Evolutionary conservation across 2,888 invertebrate species (phyloP).

Genomic region (Diaperis boleti): DNA sequence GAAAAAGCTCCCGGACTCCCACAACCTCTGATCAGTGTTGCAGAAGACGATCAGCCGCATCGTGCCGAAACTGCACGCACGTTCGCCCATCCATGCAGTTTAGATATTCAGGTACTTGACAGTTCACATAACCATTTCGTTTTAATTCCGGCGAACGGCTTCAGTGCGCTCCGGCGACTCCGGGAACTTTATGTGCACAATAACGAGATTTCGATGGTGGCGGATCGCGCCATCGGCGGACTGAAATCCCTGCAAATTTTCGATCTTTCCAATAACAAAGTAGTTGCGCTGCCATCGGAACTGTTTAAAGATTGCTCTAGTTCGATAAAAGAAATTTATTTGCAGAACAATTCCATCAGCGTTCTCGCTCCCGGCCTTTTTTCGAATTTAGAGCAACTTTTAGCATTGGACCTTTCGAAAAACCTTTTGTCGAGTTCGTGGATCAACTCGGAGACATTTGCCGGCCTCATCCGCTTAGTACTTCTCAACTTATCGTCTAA

Average conservation of each 20-base stretch:
- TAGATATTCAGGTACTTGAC: constrained; percentile 87
- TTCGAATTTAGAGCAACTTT: constrained; percentile 84
- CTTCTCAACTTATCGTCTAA: constrained; percentile 89
- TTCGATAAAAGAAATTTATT: constrained; percentile 87
- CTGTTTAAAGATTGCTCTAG: constrained; percentile 84
- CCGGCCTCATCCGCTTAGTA: constrained; percentile 89
- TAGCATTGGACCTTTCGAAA: constrained; percentile 85
- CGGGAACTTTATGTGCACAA: constrained; percentile 86
- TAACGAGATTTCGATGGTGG: constrained; percentile 90
- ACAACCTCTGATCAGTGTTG: constrained; percentile 75
- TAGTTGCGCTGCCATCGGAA: constrained; percentile 87
- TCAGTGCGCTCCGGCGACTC: constrained; percentile 82
- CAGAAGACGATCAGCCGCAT: constrained; percentile 68
- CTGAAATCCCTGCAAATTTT: constrained; percentile 85
- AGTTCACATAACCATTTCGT: constrained; percentile 88
- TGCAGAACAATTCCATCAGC: constrained; percentile 92
- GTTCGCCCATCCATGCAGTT: constrained; percentile 72
- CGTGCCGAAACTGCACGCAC: constrained; percentile 59
- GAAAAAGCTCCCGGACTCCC: constrained; percentile 74
- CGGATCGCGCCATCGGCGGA: constrained; percentile 84
- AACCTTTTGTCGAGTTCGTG: constrained; percentile 89
- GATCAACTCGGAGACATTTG: constrained; percentile 88
- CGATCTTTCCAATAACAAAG: constrained; percentile 91
- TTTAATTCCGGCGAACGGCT: constrained; percentile 84
- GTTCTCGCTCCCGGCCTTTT: constrained; percentile 88